Evolutionary conservation across 2,113 vertebrate genomes (phyloP).

Genomic region (Camelus bactrianus): DNA sequence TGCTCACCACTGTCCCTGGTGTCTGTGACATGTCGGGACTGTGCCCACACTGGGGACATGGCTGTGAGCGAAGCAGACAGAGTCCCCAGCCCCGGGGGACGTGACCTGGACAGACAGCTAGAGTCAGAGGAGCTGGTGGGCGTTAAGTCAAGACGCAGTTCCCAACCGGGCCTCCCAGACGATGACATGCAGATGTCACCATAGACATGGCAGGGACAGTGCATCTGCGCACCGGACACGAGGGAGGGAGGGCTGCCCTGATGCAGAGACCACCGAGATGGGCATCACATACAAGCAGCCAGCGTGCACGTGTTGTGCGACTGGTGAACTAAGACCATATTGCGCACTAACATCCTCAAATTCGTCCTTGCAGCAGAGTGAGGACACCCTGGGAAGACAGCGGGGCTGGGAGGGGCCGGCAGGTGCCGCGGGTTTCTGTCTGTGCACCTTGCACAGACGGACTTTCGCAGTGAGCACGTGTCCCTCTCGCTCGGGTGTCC

Average conservation of each 20-base stretch:
- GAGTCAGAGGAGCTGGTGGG: background rate
- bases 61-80: background rate
- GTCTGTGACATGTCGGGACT: no score
- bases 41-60: background rate
- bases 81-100: background rate
- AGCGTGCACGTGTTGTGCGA: accelerated
- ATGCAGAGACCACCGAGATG: accelerated
- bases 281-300: accelerated
- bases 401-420: accelerated
- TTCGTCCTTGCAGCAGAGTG: no score
- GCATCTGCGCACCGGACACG: background rate
- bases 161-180: background rate
- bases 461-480: accelerated
- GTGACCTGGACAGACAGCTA: background rate
- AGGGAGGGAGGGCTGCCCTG: background rate
- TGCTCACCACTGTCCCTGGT: no score
- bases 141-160: background rate
- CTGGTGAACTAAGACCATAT: background rate
- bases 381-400: background rate
- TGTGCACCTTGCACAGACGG: no score
- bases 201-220: accelerated
- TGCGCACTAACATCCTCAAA: accelerated
- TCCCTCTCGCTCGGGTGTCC: accelerated
- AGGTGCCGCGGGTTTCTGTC: no score
- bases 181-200: background rate